A percentile compares a stretch with the other conserved stretches of the same genome.
Conservation (phyloP, 2,113 vertebrate genomes). For the Gobiocypris rarus region DNA sequence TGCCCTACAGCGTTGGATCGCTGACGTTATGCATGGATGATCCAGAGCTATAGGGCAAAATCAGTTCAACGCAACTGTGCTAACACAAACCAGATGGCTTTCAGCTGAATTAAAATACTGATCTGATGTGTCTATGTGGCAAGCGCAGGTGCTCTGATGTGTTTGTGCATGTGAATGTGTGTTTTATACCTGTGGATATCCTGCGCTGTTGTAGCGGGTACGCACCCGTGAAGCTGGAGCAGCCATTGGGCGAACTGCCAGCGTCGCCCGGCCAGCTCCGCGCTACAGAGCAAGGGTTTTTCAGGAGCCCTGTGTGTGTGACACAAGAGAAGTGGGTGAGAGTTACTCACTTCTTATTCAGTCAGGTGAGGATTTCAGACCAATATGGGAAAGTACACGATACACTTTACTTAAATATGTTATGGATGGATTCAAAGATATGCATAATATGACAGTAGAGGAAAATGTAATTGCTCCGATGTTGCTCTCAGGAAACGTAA, state of each 20-base stretch:
- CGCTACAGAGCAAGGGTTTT: slow-evolving; percentile 57
- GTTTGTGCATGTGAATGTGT: slow-evolving; percentile 14
- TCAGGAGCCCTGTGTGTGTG: slow-evolving; percentile 62
- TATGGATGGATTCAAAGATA: not conserved
- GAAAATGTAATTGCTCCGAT: not conserved
- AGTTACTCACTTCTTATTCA: slow-evolving; percentile 36
- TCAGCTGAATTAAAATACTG: not conserved
- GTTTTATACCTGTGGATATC: slow-evolving; percentile 59
- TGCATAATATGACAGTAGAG: not conserved
- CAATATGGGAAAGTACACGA: not conserved
- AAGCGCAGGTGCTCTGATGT: not conserved
- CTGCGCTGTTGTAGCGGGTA: slow-evolving; percentile 61
- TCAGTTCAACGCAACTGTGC: slow-evolving; percentile 17
- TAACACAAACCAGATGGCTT: slow-evolving; percentile 21
- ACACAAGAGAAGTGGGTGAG: slow-evolving; percentile 47
- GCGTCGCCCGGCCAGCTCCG: slow-evolving; percentile 46
- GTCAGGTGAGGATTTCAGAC: slow-evolving; percentile 10
- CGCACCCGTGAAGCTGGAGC: slow-evolving; percentile 57
- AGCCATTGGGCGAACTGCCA: slow-evolving; percentile 51
- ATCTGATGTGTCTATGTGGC: not conserved
- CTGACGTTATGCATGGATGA: slow-evolving; percentile 27
- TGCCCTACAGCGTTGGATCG: slow-evolving; percentile 3
- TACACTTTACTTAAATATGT: not conserved
- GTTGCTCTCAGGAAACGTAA: no score
- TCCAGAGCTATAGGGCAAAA: not conserved